A percentile compares a stretch with the other conserved stretches of the same genome.
These are phyloP conservation scores for Drosophila recens DNA, from an alignment of 2,888 invertebrate genomes.

Conservation along the genomic window DNA sequence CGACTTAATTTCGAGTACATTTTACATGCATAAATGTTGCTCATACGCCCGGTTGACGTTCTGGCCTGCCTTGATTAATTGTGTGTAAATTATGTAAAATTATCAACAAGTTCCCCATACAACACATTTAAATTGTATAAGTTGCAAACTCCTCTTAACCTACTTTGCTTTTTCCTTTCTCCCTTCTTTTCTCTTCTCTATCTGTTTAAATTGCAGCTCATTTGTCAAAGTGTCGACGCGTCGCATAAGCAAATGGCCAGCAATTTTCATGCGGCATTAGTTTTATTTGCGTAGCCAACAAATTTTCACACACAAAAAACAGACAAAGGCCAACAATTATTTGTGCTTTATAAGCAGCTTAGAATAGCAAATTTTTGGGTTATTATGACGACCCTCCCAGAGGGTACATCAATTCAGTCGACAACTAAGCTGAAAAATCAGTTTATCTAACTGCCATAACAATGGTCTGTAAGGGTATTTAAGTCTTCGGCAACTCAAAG, in stretches of 20 bases:
- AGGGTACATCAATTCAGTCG: background rate
- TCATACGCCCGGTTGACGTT: conserved; percentile 30
- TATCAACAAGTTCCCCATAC: conserved; percentile 34
- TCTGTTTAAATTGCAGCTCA: conserved; percentile 44
- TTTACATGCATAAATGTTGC: conserved; percentile 24
- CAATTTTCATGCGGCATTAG: conserved; percentile 71
- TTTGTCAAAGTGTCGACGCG: conserved; percentile 70
- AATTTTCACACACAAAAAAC: conserved; percentile 28
- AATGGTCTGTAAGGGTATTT: conserved; percentile 5
- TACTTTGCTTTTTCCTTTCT: background rate
- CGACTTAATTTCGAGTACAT: conserved; percentile 25
- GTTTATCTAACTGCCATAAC: background rate
- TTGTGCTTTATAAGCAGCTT: conserved; percentile 54
- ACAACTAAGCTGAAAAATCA: background rate
- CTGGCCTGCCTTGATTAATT: conserved; percentile 65
- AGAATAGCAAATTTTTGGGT: conserved; percentile 17
- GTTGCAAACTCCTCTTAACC: conserved; percentile 1
- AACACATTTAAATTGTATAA: conserved; percentile 9
- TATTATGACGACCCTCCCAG: background rate
- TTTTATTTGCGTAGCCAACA: conserved; percentile 57
- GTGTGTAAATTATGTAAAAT: conserved; percentile 54
- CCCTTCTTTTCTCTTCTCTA: background rate
- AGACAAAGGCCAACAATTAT: conserved; percentile 55
- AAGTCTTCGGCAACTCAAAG: background rate
- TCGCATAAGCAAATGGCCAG: conserved; percentile 59